Conservation (phyloP, 2,888 invertebrate genomes). For the Pasiphila rectangulata region DNA sequence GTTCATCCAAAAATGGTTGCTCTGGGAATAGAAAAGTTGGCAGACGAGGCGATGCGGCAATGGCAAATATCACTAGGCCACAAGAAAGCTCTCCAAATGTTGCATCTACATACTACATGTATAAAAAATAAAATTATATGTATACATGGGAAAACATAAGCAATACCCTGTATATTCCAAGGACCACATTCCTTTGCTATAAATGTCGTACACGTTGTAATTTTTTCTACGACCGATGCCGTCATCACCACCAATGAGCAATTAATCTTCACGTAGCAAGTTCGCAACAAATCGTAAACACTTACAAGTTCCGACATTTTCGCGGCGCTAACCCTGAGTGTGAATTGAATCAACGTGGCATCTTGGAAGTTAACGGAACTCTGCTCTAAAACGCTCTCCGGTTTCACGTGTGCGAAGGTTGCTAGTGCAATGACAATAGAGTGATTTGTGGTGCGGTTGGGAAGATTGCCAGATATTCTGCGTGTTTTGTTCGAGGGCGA, state of each 20-base stretch:
- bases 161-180: too few species aligned
- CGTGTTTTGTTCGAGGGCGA: slow-evolving; percentile 45
- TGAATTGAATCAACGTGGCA: slow-evolving; percentile 37
- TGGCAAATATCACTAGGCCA: slow-evolving; percentile 73
- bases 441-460: slow-evolving; percentile 46
- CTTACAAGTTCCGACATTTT: slow-evolving; percentile 30
- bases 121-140: not conserved
- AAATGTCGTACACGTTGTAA: slow-evolving; percentile 37
- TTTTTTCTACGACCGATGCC: slow-evolving; percentile 38
- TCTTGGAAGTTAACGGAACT: slow-evolving; percentile 37
- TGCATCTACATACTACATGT: not conserved
- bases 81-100: slow-evolving; percentile 52
- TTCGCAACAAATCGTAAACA: slow-evolving; percentile 31
- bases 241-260: slow-evolving; percentile 32
- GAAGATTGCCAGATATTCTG: slow-evolving; percentile 54
- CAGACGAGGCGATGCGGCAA: slow-evolving; percentile 52
- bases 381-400: slow-evolving; percentile 35
- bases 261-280: slow-evolving; percentile 32
- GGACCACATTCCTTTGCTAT: slow-evolving; percentile 8
- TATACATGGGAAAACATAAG: not conserved
- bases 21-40: slow-evolving; percentile 62
- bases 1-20: slow-evolving; percentile 60
- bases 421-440: slow-evolving; percentile 45
- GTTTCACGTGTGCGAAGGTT: slow-evolving; percentile 44
- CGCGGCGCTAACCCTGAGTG: slow-evolving; percentile 33